Percentiles rank a stretch among this genome's conserved stretches.
These are phyloP conservation scores for Mustela nigripes DNA, from an alignment of 2,113 vertebrate species.

Conservation along the genomic window DNA sequence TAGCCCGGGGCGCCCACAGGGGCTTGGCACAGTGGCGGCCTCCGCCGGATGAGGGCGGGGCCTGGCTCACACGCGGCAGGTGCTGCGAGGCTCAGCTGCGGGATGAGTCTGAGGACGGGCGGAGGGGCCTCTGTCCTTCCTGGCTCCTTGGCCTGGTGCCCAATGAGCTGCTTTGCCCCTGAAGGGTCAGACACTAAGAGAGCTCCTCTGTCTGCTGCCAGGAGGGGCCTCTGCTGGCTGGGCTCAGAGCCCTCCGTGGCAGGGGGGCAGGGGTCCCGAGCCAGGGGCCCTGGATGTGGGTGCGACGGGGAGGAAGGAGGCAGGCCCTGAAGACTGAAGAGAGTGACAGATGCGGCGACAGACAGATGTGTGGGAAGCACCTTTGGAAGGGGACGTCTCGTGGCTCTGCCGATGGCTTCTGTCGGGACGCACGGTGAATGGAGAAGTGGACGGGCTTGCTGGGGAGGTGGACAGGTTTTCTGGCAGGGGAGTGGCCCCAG, in stretches of 20 bases:
- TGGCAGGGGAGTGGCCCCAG: constrained; percentile 56
- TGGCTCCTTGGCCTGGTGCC: no score
- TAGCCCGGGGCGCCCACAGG: neutral
- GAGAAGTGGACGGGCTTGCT: constrained; percentile 77
- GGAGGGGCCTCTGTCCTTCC: neutral
- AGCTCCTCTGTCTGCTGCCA: neutral
- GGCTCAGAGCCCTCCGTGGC: fast-evolving
- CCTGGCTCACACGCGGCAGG: neutral
- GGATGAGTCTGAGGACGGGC: neutral
- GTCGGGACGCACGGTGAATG: constrained; percentile 90
- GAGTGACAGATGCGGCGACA: neutral
- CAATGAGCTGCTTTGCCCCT: neutral
- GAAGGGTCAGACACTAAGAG: constrained; percentile 43
- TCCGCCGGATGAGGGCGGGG: constrained; percentile 46
- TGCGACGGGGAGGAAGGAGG: constrained; percentile 59
- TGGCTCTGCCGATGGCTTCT: constrained; percentile 76
- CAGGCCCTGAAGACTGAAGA: constrained; percentile 33
- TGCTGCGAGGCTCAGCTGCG: neutral
- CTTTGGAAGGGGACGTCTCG: constrained; percentile 76
- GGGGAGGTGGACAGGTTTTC: constrained; percentile 73
- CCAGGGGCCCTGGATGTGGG: neutral
- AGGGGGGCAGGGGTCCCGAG: neutral
- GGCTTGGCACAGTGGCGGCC: constrained; percentile 76
- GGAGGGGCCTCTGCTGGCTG: neutral
- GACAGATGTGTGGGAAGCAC: constrained; percentile 83